Percentiles rank a stretch among this genome's conserved stretches.
These are phyloP conservation scores for Scaeva pyrastri DNA, from an alignment of 2,888 invertebrate genomes.

Conservation along the genomic window DNA sequence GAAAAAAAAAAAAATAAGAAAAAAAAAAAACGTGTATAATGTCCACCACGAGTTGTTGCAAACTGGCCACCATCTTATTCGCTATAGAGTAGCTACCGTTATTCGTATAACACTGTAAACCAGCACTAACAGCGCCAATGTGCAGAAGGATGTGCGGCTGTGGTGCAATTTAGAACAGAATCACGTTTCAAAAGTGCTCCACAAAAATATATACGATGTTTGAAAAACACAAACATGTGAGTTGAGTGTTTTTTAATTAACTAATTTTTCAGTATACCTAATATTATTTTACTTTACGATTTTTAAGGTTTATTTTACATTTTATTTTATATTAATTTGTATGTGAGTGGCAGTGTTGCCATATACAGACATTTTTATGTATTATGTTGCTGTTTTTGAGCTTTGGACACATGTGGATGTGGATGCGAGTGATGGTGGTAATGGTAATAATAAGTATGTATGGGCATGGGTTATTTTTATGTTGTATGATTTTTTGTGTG, in stretches of 20 bases:
- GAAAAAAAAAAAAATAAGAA: no score
- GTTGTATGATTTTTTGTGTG: background rate
- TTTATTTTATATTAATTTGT: background rate
- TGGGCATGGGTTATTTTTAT: background rate
- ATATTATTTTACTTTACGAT: constrained; percentile 26
- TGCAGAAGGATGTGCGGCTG: constrained; percentile 17
- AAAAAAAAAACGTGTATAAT: constrained; percentile 38
- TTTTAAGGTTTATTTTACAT: constrained; percentile 15
- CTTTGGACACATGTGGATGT: background rate
- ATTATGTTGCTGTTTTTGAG: background rate
- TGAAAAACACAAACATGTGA: constrained; percentile 6
- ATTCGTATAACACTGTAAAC: background rate
- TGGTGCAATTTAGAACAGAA: constrained; percentile 40
- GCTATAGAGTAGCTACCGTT: background rate
- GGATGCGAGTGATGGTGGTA: background rate
- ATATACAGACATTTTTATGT: no score
- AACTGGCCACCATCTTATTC: background rate
- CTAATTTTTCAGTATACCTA: constrained; percentile 49
- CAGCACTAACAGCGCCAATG: background rate
- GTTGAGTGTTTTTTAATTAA: constrained; percentile 65
- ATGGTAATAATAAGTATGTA: constrained; percentile 1
- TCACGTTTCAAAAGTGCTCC: constrained; percentile 52
- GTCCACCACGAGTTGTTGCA: constrained; percentile 30
- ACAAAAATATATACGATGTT: constrained; percentile 22
- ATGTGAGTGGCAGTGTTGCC: no score